Percentiles rank a stretch among this genome's conserved stretches.
These are phyloP conservation scores for Sthenelais limicola DNA, from an alignment of 2,888 invertebrate genomes.

Conservation along the genomic window DNA sequence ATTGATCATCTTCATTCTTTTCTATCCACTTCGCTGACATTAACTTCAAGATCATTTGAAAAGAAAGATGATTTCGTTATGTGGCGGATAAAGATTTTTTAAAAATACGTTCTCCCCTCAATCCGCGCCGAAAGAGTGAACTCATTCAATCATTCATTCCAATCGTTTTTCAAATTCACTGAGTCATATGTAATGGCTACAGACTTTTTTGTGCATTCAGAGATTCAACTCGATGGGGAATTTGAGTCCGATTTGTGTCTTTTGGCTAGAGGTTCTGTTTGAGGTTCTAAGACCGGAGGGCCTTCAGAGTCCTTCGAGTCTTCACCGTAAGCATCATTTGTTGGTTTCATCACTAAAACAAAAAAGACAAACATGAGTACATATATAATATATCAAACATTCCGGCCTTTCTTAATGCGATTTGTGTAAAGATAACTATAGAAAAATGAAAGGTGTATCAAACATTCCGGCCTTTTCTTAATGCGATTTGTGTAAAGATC, in stretches of 20 bases:
- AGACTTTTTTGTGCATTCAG: too few species aligned
- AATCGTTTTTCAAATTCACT: too few species aligned
- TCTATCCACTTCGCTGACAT: too few species aligned
- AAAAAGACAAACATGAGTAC: background rate
- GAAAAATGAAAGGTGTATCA: background rate
- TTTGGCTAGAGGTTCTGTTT: conserved; percentile 53
- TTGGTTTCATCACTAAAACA: conserved; percentile 24
- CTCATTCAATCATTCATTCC: too few species aligned
- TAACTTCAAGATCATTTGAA: too few species aligned
- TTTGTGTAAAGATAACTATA: background rate
- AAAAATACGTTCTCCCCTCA: too few species aligned
- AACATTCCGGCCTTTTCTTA: background rate
- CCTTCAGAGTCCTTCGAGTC: conserved; percentile 42
- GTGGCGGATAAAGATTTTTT: too few species aligned
- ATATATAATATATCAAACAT: background rate
- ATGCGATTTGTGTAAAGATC: background rate
- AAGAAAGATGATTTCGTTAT: too few species aligned
- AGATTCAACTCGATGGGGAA: conserved; percentile 14
- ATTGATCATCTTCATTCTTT: too few species aligned
- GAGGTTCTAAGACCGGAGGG: conserved; percentile 57
- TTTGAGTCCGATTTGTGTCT: conserved; percentile 32
- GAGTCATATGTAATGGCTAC: too few species aligned
- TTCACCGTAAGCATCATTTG: conserved; percentile 15
- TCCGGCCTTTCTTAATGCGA: background rate
- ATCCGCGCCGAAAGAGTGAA: too few species aligned